Base-by-base conservation (phyloP, 1,140 invertebrate genomes). In the Sipha flava region DNA sequence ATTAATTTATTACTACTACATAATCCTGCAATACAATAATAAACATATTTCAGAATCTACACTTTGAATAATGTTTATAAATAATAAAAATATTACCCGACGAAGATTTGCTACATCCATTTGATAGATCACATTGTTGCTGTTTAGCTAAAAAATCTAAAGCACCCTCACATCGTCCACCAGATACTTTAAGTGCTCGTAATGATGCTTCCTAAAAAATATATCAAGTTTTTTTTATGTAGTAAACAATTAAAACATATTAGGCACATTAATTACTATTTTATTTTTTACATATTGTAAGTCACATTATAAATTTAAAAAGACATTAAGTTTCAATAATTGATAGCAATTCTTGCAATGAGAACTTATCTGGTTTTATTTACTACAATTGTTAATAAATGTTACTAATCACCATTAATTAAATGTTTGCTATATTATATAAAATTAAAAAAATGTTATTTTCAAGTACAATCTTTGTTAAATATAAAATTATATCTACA, bases 1-100 rank as follows among this genome's bases (percentile, higher is more conserved):
- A 92, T 94, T 9, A 95, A 87, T 85, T 95, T 95, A 49, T 90
- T 89, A 82, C 89, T 89, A 81, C 89, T 88, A 66, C 87, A 87
- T 62, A 90, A 57, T 52, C 81, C 80, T 79, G 16, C 49, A 79
- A 79, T 62, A 70, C 43, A 81, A 54, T 52, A 37, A 9, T 23
- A 77, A 10, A 37, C 34, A 40, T 7, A 26, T 43, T 40, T 26
- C 26, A 57, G 31, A 37, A 26, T 40, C 10, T 18, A 52, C 34
- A 62, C 14, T 59, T 26, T 43, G 9, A 66, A 66, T 40, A 10
- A 5, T 12, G 26, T 59, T 72, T 31, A 59, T 23, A 64, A 21
- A 57, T 59, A 23, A 18, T 31, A 21, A 23, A 40, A 54, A 66
- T 47, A 47, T 77, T 77, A 83, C 82, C 82, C 37, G 83, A 68